Evolutionary conservation across 2,888 invertebrate species (phyloP).

Genomic region (Dryocosmus kuriphilus): DNA sequence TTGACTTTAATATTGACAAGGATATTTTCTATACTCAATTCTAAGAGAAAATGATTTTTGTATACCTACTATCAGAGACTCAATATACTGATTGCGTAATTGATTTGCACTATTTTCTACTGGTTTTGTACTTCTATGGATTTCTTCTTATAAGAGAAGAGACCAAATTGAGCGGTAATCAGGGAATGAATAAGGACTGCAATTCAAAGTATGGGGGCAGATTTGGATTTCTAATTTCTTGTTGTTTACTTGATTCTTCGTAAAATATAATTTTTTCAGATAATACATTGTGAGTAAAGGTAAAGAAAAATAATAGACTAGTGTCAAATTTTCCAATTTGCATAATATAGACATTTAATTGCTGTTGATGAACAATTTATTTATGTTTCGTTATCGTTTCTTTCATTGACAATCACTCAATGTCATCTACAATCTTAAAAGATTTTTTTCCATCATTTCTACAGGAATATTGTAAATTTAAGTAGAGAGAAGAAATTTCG

Average conservation of each 20-base stretch:
- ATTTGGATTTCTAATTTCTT: background rate
- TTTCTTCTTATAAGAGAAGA: background rate
- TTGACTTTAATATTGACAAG: background rate
- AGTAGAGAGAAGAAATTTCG: background rate
- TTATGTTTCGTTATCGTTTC: background rate
- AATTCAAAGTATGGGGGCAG: background rate
- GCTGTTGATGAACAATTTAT: background rate
- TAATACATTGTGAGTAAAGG: background rate
- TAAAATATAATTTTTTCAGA: background rate
- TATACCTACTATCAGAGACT: background rate
- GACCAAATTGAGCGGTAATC: background rate
- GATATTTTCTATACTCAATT: background rate
- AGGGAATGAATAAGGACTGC: background rate
- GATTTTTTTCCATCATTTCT: background rate
- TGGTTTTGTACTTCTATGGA: background rate
- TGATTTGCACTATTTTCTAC: conserved; percentile 6
- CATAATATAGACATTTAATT: background rate
- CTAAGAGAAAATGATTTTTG: background rate
- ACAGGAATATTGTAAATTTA: background rate
- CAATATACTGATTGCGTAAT: background rate
- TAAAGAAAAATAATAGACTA: background rate
- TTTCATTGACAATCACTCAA: background rate
- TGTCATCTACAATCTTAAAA: background rate
- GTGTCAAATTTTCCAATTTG: background rate
- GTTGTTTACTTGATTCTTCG: background rate